These are phyloP conservation scores for Oedothorax gibbosus DNA, from an alignment of 1,140 invertebrate species.

Conservation along the genomic window DNA sequence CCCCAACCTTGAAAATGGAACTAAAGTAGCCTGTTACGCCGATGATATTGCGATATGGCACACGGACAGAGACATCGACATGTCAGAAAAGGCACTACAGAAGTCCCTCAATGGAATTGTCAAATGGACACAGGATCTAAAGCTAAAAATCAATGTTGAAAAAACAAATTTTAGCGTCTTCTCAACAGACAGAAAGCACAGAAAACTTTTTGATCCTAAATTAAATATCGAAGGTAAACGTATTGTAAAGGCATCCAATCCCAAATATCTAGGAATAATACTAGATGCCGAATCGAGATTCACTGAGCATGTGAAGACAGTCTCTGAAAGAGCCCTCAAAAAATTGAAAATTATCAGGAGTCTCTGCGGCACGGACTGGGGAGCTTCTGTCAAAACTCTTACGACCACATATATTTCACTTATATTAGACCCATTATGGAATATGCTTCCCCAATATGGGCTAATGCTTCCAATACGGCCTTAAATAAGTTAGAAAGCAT, in stretches of 20 bases:
- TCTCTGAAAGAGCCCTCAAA: background rate
- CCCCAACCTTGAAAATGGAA: background rate
- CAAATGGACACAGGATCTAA: background rate
- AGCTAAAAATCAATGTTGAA: no score
- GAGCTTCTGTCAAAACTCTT: background rate
- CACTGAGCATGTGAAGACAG: conserved; percentile 16
- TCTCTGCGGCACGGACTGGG: conserved; percentile 3
- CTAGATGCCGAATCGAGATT: conserved; percentile 10
- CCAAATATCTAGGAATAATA: conserved; percentile 18
- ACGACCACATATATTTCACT: conserved; percentile 1
- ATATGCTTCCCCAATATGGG: no score
- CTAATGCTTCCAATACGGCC: no score
- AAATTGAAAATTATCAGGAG: conserved; percentile 17
- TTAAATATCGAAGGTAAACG: background rate
- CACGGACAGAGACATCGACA: no score
- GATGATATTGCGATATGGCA: no score
- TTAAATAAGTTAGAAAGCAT: background rate
- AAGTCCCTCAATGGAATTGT: background rate
- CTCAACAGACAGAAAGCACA: no score
- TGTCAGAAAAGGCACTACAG: background rate
- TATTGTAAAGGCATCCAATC: conserved; percentile 5
- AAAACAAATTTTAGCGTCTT: no score
- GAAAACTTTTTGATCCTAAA: background rate
- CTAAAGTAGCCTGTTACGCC: no score
- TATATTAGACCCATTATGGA: background rate